Percentiles rank a stretch among this genome's conserved stretches.
phyloP scores from a whole-genome alignment of 1,140 invertebrate species.

The Melipona quadrifasciata region DNA sequence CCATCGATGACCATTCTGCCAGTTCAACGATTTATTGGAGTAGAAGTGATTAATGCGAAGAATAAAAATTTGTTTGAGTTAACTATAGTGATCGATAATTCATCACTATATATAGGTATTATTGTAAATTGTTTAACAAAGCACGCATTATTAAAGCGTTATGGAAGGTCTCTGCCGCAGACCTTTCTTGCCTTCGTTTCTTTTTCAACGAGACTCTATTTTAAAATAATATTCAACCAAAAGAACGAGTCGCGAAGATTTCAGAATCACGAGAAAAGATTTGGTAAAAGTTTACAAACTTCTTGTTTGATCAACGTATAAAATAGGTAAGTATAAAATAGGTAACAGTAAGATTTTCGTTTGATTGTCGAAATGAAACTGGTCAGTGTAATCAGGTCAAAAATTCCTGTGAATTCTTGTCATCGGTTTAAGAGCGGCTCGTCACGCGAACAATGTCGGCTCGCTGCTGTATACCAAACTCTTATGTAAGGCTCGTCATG shows the following conservation, averaged over 20 bases:
- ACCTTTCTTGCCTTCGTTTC: not conserved
- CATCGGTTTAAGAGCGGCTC: not conserved
- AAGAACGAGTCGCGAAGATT: not conserved
- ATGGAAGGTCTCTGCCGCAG: not conserved
- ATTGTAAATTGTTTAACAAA: conserved; percentile 10
- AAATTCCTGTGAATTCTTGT: conserved; percentile 5
- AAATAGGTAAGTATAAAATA: not conserved
- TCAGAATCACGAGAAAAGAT: not conserved
- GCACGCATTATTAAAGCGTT: not conserved
- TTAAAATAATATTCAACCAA: not conserved
- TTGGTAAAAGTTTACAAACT: not conserved
- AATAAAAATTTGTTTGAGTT: conserved; percentile 2
- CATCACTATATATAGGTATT: conserved; percentile 7
- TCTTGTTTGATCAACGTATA: too few species aligned
- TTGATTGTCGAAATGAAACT: not conserved
- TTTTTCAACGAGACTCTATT: not conserved
- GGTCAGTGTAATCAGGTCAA: not conserved
- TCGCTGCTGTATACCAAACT: not conserved
- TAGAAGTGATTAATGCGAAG: conserved; percentile 7
- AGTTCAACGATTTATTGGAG: conserved; percentile 11
- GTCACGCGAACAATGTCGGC: not conserved
- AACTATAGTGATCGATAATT: conserved; percentile 14
- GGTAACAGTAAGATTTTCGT: not conserved
- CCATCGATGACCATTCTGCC: not conserved
- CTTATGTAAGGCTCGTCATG: conserved; percentile 17